Evolutionary conservation across 2,113 vertebrate genomes (phyloP), one percentile per base, ranked within the genome.

Genomic region (Tyto alba): DNA sequence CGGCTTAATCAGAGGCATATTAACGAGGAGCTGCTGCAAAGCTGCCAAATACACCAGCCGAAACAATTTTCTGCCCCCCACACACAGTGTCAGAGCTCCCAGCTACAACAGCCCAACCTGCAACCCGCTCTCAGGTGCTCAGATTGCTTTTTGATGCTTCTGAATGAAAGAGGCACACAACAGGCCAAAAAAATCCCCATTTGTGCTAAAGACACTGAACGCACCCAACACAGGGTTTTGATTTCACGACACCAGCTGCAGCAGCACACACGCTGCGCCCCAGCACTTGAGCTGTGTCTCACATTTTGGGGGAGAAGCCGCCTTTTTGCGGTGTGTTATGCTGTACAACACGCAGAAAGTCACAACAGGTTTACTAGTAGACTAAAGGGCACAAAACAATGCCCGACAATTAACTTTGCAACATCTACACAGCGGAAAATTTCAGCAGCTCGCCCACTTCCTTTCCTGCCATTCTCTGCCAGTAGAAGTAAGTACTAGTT

Each of bases 321-420:
- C 10, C 47, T 15, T 34, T 23, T 22, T 10, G 30, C 11, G 0
- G 2, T 6, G 10, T 0, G 36, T 5, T 3, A 25, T 1, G 17
- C 47, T 3, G 17, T 2, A 26, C n/a, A 7, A 55, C 18, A 1
- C 0, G 29, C 20, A 12, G 63, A 62, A 47, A 56, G 56, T 2
- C 11, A 50, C 48, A 13, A 8, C 36, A 8, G 66, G 73, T 64
- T 73, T n/a, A 3, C 7, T 3, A 11, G 40, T 1, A 48, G 40
- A 55, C 6, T 5, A 11, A 76, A 53, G 66, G 85, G 71, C 85
- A 20, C 20, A 8, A 21, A 47, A 55, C 48, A 13, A 6, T 1
- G 29, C 89, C 55, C 10, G n/a, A 16, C 22, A 50, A 27, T 14
- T 16, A 34, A 25, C 56, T 56, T 16, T 4, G 32, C 56, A 7